A percentile compares a stretch with the other conserved stretches of the same genome.
Evolutionary conservation across 2,888 invertebrate genomes (phyloP).

Genomic region (Brenthis daphne): DNA sequence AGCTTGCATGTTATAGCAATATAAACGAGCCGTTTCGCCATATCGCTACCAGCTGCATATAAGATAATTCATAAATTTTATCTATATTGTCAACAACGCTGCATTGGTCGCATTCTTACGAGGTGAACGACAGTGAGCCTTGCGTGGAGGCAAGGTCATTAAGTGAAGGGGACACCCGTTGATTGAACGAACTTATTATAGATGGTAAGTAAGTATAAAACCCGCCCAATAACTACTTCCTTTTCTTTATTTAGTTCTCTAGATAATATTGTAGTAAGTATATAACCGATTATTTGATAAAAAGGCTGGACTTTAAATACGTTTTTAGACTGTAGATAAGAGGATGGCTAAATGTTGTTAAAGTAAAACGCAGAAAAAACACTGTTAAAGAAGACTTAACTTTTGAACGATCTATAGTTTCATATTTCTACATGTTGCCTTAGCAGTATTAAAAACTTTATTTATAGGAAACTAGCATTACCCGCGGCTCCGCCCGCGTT

Average conservation of each 20-base stretch:
- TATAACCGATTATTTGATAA: constrained; percentile 4
- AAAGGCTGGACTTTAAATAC: not conserved
- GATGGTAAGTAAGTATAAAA: constrained; percentile 25
- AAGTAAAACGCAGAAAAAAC: too few relatives aligned
- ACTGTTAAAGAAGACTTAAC: too few relatives aligned
- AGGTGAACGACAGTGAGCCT: constrained; percentile 69
- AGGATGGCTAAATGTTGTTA: too few relatives aligned
- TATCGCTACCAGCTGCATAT: constrained; percentile 19
- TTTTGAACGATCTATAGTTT: too few relatives aligned
- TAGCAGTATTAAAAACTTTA: too few relatives aligned
- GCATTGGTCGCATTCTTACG: constrained; percentile 70
- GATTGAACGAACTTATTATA: constrained; percentile 23
- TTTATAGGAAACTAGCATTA: too few relatives aligned
- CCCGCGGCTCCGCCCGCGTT: too few relatives aligned
- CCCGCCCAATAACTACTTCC: constrained; percentile 28
- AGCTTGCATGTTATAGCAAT: not conserved
- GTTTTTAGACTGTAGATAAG: not conserved
- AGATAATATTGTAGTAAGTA: constrained; percentile 21
- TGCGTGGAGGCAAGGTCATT: constrained; percentile 70
- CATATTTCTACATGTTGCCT: too few relatives aligned
- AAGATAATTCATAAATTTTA: constrained; percentile 32
- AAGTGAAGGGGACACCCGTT: constrained; percentile 64
- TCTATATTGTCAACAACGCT: constrained; percentile 60
- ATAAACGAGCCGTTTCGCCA: not conserved
- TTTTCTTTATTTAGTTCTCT: constrained; percentile 30